Conservation (phyloP, 2,888 invertebrate species). For the Sesia bembeciformis region DNA sequence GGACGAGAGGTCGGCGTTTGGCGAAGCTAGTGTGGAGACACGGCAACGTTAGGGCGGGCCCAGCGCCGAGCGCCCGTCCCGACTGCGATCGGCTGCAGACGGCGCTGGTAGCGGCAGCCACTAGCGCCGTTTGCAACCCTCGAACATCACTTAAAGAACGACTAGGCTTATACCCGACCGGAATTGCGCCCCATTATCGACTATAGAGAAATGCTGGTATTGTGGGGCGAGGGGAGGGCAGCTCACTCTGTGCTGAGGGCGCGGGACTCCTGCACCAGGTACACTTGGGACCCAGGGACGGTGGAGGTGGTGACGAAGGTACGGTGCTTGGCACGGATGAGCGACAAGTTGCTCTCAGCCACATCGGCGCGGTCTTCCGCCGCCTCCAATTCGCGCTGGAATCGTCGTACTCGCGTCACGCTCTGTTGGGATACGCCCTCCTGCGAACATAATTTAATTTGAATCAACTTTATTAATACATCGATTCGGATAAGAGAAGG, state of each 20-base stretch:
- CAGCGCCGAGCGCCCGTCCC: constrained; percentile 62
- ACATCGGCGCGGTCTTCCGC: constrained; percentile 97
- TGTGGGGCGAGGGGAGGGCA: constrained; percentile 32
- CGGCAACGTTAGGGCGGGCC: constrained; percentile 62
- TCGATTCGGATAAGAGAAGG: too few relatives aligned
- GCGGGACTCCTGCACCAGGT: constrained; percentile 90
- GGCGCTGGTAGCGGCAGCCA: constrained; percentile 20
- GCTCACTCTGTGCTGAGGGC: constrained; percentile 71
- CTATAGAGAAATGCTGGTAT: constrained; percentile 60
- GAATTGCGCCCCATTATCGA: constrained; percentile 54
- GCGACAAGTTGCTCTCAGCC: constrained; percentile 93
- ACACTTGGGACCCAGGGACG: constrained; percentile 93
- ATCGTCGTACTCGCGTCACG: constrained; percentile 96
- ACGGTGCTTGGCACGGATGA: constrained; percentile 98
- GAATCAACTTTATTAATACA: neutral
- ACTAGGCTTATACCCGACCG: constrained; percentile 73
- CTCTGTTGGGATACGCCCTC: constrained; percentile 94
- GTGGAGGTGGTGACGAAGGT: constrained; percentile 96
- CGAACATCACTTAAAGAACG: constrained; percentile 60
- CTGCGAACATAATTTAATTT: constrained; percentile 66
- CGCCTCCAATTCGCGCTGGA: constrained; percentile 98
- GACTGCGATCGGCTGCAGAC: constrained; percentile 22
- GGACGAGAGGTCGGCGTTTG: constrained; percentile 60
- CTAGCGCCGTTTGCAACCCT: constrained; percentile 34
- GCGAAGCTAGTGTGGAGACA: constrained; percentile 55